These are phyloP conservation scores for Nebria salina DNA, from an alignment of 2,888 invertebrate species.

Conservation along the genomic window DNA sequence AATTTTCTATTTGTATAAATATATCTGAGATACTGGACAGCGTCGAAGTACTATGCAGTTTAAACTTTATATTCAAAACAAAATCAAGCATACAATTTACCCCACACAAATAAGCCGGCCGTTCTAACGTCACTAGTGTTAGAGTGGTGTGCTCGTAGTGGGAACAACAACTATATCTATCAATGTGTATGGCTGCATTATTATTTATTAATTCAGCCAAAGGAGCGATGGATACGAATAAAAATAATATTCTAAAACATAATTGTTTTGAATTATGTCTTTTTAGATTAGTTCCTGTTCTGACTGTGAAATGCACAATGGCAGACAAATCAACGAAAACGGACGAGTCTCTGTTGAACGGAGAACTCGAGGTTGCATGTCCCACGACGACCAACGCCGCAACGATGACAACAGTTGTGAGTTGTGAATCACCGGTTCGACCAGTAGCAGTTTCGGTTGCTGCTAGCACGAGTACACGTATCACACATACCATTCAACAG, in stretches of 20 bases:
- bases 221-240: background rate
- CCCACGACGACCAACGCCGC: conserved; percentile 66
- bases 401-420: conserved; percentile 65
- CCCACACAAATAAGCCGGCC: background rate
- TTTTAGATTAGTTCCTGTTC: conserved; percentile 60
- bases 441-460: conserved; percentile 49
- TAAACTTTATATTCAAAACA: background rate
- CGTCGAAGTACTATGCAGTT: background rate
- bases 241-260: too few relatives aligned
- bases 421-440: conserved; percentile 56
- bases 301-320: conserved; percentile 64
- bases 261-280: background rate
- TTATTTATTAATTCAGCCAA: conserved; percentile 1
- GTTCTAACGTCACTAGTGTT: background rate
- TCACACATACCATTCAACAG: conserved; percentile 19
- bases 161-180: background rate
- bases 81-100: background rate
- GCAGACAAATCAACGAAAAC: conserved; percentile 79
- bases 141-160: background rate
- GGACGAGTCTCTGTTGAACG: conserved; percentile 62
- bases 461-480: conserved; percentile 54
- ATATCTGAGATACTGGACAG: too few relatives aligned
- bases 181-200: background rate
- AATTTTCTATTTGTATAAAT: background rate
- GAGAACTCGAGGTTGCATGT: conserved; percentile 55